Base-by-base conservation (phyloP, 2,888 invertebrate species). In the Perizoma flavofasciatum region DNA sequence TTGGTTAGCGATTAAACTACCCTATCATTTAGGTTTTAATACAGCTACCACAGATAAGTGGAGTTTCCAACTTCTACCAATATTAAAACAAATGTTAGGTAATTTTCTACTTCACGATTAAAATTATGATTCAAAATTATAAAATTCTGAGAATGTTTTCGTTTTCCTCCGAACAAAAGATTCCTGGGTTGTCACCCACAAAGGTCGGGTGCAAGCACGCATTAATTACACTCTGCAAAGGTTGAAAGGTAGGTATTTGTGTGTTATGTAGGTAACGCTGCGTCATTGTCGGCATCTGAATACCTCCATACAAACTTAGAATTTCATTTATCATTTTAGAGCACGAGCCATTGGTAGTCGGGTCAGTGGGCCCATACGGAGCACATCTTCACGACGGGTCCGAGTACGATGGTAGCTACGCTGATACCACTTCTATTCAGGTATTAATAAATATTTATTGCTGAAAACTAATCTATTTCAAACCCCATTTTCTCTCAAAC, bases 341-440 rank as follows among this genome's bases (percentile, higher is more conserved):
- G 72, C 78, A 81, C 68, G 67, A 72, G 58, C 91, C 96, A 8
- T 79, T 95, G 70, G 93, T 98, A 49, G 97, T 96, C 32, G 98
- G 97, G 0, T 97, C 98, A 0, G 95, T 98, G 63, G 98, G 98
- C 0, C 97, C 98, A 0, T 98, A 97, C 81, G 98, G 98, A 0
- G 98, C 98, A 0, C 96, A 95, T 74, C 92, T 98, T 41, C 96
- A 96, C 77, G 97, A 99, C 83, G 97, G 96, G 8, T 98, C 98
- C 0, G 99, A 99, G 82, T 99, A 98, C 82, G 95, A 95, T n/a
- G 98, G 98, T 11, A 93, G 93, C 62, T 97, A 97, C 79, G 95
- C 95, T 0, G 94, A 95, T 63, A 94, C 89, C 55, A 94, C 96
- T 0, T 82, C 95, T 4, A 87, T 90, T 37, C 92, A 95, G 90